Conservation (phyloP, 2,888 invertebrate species). For the Phlogophora meticulosa region DNA sequence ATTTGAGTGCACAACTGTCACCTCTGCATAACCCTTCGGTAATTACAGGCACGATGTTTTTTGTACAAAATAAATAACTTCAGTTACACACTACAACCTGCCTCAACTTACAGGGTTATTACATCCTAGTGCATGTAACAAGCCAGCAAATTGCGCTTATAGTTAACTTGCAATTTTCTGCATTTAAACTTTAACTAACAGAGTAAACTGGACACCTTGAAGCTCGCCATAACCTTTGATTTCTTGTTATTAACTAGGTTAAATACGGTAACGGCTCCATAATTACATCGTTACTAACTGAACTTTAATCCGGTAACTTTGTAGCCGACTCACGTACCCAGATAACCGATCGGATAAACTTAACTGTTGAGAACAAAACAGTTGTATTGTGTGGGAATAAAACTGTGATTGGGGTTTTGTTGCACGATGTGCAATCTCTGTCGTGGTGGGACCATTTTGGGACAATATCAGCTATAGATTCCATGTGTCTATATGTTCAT, state of each 20-base stretch:
- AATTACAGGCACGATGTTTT: too few species aligned
- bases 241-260: slow-evolving; percentile 44
- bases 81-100: too few species aligned
- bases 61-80: too few species aligned
- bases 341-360: slow-evolving; percentile 49
- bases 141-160: too few species aligned
- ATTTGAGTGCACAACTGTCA: too few species aligned
- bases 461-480: too few species aligned
- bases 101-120: too few species aligned
- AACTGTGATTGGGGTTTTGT: slow-evolving; percentile 32
- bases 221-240: slow-evolving; percentile 37
- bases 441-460: neutral
- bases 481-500: too few species aligned
- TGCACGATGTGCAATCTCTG: neutral
- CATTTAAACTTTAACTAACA: slow-evolving; percentile 15
- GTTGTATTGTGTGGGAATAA: slow-evolving; percentile 29
- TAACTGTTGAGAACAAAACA: slow-evolving; percentile 46
- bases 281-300: slow-evolving; percentile 39
- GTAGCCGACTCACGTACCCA: slow-evolving; percentile 53
- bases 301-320: slow-evolving; percentile 55
- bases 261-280: slow-evolving; percentile 43
- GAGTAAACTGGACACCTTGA: neutral
- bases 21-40: too few species aligned
- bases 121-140: too few species aligned
- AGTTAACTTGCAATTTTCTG: slow-evolving; percentile 1